A percentile compares a stretch with the other conserved stretches of the same genome.
Conservation (phyloP, 2,888 invertebrate genomes). For the Opisthograptis luteolata region DNA sequence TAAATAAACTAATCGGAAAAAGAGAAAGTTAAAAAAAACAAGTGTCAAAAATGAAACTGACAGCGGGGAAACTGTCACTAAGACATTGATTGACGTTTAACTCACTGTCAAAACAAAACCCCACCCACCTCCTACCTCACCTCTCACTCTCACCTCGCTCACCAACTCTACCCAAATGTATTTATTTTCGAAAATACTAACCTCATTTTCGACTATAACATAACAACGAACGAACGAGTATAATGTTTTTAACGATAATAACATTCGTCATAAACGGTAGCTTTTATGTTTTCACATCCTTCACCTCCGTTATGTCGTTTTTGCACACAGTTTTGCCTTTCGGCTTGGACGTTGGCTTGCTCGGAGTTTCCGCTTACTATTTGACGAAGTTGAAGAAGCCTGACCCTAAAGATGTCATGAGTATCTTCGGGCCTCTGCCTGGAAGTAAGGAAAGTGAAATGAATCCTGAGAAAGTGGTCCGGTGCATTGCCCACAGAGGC, state of each 20-base stretch:
- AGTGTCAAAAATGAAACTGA: no score
- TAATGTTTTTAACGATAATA: constrained; percentile 64
- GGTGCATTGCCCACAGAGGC: constrained; percentile 90
- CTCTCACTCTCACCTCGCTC: constrained; percentile 50
- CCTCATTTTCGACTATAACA: constrained; percentile 40
- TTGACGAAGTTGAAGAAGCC: constrained; percentile 68
- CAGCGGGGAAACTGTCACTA: no score
- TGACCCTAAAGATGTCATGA: constrained; percentile 61
- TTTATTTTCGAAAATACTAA: constrained; percentile 67
- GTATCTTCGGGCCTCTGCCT: constrained; percentile 83
- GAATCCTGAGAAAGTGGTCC: constrained; percentile 76
- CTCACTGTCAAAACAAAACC: neutral
- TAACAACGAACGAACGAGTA: constrained; percentile 62
- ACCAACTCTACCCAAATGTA: constrained; percentile 44
- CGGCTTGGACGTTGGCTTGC: constrained; percentile 67
- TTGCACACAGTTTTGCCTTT: constrained; percentile 71
- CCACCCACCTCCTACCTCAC: neutral
- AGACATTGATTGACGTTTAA: no score
- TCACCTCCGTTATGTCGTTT: constrained; percentile 56
- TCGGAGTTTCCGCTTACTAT: constrained; percentile 67
- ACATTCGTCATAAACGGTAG: constrained; percentile 53
- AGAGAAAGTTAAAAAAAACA: no score
- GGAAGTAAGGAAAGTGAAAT: constrained; percentile 68
- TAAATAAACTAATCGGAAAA: no score
- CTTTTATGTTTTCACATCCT: constrained; percentile 52